Percentiles rank a stretch among this genome's conserved stretches.
These are phyloP conservation scores for Semnornis frantzii DNA, from an alignment of 2,113 vertebrate species.

Conservation along the genomic window DNA sequence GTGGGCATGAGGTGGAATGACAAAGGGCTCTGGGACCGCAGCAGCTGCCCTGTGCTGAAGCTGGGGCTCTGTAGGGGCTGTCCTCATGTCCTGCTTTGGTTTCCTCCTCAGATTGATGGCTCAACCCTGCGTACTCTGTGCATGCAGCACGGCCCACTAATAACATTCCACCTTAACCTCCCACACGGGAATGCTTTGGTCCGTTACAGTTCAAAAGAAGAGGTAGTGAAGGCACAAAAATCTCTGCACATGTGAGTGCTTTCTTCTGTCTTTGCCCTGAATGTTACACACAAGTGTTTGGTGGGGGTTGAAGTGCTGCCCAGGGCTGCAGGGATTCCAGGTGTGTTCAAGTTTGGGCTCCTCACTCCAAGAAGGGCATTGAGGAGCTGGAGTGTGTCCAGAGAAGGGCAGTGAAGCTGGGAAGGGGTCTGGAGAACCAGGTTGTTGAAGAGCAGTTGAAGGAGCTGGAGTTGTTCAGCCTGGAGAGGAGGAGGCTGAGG, in stretches of 20 bases:
- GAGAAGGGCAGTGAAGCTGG: too few relatives aligned
- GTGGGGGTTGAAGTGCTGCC: fast-evolving
- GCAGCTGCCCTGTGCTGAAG: not conserved
- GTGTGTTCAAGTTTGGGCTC: not conserved
- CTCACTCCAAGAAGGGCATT: too few relatives aligned
- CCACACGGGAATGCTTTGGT: conserved; percentile 97
- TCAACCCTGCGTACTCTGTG: conserved; percentile 99
- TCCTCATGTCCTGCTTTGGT: fast-evolving
- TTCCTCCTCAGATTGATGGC: conserved; percentile 88
- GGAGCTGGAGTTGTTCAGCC: too few relatives aligned
- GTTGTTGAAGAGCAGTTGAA: too few relatives aligned
- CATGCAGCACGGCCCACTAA: conserved; percentile 99
- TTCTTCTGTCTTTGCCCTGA: fast-evolving
- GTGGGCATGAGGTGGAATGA: not conserved
- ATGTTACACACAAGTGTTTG: not conserved
- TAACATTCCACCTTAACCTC: conserved; percentile 99
- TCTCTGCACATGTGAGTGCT: conserved; percentile 98
- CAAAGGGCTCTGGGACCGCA: not conserved
- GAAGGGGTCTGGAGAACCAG: too few relatives aligned
- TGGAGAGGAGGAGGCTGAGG: too few relatives aligned
- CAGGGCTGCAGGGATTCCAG: not conserved
- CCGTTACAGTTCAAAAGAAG: conserved; percentile 98
- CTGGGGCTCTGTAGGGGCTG: fast-evolving
- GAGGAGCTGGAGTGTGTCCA: too few relatives aligned
- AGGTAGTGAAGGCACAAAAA: conserved; percentile 99